phyloP scores from a whole-genome alignment of 2,113 vertebrate species.

The Microtus ochrogaster region DNA sequence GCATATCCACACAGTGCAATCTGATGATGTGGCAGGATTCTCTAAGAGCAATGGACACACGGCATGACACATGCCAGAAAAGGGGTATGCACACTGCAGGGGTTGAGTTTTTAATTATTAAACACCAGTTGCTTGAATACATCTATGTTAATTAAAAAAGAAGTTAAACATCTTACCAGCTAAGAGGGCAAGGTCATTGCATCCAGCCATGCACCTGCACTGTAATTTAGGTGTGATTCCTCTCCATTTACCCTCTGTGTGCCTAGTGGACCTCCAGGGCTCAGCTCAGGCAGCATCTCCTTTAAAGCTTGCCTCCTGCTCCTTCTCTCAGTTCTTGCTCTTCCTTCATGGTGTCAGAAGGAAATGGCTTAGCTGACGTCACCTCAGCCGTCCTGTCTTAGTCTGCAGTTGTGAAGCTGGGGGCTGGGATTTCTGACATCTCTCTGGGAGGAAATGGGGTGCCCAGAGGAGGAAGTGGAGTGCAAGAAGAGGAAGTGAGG shows the following conservation, averaged over 20 bases:
- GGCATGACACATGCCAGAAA: not conserved
- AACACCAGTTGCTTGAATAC: not conserved
- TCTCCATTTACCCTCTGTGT: not conserved
- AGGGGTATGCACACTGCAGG: not conserved
- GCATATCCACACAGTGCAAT: no score
- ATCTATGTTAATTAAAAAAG: not conserved
- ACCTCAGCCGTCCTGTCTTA: not conserved
- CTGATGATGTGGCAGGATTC: not conserved
- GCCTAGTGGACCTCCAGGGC: not conserved
- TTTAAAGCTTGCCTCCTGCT: not conserved
- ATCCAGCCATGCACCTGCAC: not conserved
- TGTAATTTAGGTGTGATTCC: not conserved
- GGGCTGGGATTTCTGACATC: not conserved
- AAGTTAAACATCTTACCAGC: not conserved
- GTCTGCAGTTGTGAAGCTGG: not conserved
- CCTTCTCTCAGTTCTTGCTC: not conserved
- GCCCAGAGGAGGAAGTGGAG: no score
- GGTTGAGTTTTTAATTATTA: not conserved
- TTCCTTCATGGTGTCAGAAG: not conserved
- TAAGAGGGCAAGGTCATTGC: not conserved
- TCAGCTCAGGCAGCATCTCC: not conserved
- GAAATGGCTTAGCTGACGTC: not conserved
- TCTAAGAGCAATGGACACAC: no score
- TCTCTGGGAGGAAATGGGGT: not conserved
- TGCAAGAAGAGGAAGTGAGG: no score